Evolutionary conservation across 2,113 vertebrate species (phyloP), one percentile per base, ranked within the genome.

Genomic region (Perca fluviatilis): DNA sequence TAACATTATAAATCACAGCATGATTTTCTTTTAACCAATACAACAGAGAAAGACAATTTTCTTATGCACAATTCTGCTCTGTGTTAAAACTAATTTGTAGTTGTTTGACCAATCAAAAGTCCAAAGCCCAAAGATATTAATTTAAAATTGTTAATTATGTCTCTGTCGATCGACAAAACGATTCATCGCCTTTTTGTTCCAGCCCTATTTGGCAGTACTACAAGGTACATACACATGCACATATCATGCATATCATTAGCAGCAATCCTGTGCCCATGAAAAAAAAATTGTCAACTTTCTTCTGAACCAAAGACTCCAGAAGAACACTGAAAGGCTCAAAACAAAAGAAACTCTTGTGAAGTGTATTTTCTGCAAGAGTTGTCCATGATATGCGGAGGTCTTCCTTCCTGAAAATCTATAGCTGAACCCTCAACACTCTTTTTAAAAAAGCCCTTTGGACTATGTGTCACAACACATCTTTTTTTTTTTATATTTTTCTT

Each of bases 401-500:
- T 61, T 10, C 18, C 7, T 79, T 51, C 50, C 30, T 78, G 51
- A 54, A 79, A 84, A 62, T 60, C n/a, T 69, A 60, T 67, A 77
- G 30, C 60, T 66, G 65, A 74, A 33, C 36, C 27, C 62, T 33
- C n/a, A 16, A 33, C 62, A 36, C 74, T 83, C 61, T 53, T 76
- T 56, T 77, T 43, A 36, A 66, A 79, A 40, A 84, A 78, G 21
- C 72, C 33, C 49, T 86, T 83, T 83, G 85, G 78, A 88, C 79
- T 70, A 27, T 60, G 78, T 88, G 83, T 90, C 79, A 84, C 51
- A 53, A 46, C 60, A 82, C 72, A 71, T 79, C 53, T 82, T 68
- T 57, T 77, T 1, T 63, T n/a, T 27, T 27, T 75, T 85, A 66
- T 85, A 54, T 81, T 27, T 85, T 54, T 68, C 71, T 79, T 63